Conservation (phyloP, 2,797 vertebrate genomes). For the Petrocephalus sullivani region DNA sequence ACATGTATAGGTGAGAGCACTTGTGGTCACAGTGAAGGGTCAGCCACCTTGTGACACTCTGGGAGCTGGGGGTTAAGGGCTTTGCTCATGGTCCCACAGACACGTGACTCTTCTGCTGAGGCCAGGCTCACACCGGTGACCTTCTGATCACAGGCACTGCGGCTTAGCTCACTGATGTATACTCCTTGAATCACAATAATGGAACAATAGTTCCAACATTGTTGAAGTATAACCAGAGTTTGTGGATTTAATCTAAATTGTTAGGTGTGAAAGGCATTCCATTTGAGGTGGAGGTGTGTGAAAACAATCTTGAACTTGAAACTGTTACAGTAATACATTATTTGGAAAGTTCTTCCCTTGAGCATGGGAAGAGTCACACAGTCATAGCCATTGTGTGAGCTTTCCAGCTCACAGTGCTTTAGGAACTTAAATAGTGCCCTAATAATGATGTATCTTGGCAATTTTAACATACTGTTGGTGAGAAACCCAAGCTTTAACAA, state of each 20-base stretch:
- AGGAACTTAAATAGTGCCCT: neutral
- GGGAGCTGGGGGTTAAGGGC: neutral
- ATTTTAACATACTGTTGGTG: neutral
- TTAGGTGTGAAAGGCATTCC: neutral
- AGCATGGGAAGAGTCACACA: neutral
- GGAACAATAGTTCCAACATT: neutral
- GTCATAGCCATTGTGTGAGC: neutral
- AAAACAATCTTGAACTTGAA: neutral
- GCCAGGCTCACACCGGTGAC: neutral
- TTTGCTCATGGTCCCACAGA: neutral
- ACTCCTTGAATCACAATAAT: neutral
- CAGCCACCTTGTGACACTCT: neutral
- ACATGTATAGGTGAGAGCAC: neutral
- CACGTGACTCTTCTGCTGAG: neutral
- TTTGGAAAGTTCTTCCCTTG: neutral
- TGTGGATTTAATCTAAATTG: neutral
- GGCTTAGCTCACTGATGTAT: neutral
- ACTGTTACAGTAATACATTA: neutral
- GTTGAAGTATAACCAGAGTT: neutral
- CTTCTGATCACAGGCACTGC: neutral
- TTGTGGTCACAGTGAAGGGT: neutral
- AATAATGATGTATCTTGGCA: neutral
- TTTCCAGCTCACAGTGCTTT: neutral
- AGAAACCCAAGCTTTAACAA: slow-evolving; percentile 4
- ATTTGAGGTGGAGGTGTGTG: neutral